Evolutionary conservation across 2,888 invertebrate species (phyloP), one percentile per base, ranked within the genome.

Genomic region (Corbicula japonica): DNA sequence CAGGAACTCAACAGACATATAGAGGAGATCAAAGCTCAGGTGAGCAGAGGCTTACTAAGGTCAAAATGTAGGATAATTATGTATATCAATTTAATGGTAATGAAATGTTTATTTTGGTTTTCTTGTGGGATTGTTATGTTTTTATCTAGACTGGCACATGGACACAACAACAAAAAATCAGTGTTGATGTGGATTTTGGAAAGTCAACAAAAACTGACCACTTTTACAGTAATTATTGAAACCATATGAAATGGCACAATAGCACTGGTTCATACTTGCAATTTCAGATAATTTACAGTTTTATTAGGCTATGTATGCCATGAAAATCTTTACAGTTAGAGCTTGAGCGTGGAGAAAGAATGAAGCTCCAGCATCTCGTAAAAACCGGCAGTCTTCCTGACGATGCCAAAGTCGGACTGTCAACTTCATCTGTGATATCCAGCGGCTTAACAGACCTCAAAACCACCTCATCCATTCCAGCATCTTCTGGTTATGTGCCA

Each of bases 301-400:
- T n/a, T n/a, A n/a, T 6, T 48, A 21, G 10, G 48, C 15, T 21
- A n/a, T 48, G 6, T 6, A 48, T n/a, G 21, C 48, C 48, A 48
- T 15, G 21, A 48, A 48, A 8, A 32, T 30, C 26, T 18, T 73
- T 80, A 5, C 83, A 93, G 93, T 77, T 93, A 54, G 92, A 92
- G 66, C 87, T 90, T 30, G 94, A 94, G 80, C 80, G 92, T 76
- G 89, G 88, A 44, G 98, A 98, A 92, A 94, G 97, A 73, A 95
- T 96, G 81, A 96, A 97, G 74, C 95, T 97, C 79, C 97, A 98
- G 93, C 96, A 97, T 89, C 95, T 98, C 88, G 97, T 98, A 83
- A 97, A 96, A 86, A 97, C 97, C 87, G 98, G 98, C 84, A 97
- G 97, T 94, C 96, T 98, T 91, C 98, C 98, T 8, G 98, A 98